phyloP scores from a whole-genome alignment of 2,113 vertebrate species.

The Drymodes brunneopygia region DNA sequence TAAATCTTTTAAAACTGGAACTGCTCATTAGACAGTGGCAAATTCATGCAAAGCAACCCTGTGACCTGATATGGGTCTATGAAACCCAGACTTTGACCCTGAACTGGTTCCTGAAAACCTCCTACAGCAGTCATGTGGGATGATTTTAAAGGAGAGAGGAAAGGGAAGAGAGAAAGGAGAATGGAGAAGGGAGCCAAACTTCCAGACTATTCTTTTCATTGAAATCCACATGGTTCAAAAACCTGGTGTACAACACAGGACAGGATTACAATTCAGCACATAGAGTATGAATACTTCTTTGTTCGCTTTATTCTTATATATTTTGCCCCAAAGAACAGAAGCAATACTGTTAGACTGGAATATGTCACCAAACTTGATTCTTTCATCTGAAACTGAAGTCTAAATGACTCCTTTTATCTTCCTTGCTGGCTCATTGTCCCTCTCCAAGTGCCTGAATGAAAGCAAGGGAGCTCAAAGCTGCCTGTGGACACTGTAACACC shows the following conservation, averaged over 20 bases:
- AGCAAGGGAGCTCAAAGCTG: slow-evolving; percentile 50
- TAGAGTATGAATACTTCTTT: slow-evolving; percentile 35
- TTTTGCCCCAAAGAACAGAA: slow-evolving; percentile 54
- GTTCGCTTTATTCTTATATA: slow-evolving; percentile 35
- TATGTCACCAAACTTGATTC: slow-evolving; percentile 50
- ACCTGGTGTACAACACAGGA: background rate
- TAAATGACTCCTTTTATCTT: slow-evolving; percentile 73
- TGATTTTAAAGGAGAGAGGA: background rate
- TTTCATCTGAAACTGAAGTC: slow-evolving; percentile 60
- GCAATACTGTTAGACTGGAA: slow-evolving; percentile 50
- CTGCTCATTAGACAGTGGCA: background rate
- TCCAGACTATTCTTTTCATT: background rate
- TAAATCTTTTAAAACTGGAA: background rate
- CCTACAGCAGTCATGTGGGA: background rate
- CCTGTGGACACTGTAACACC: slow-evolving; percentile 62
- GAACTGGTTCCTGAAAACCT: background rate
- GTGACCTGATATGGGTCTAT: background rate
- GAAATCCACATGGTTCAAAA: background rate
- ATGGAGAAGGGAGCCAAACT: background rate
- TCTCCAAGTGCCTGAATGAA: slow-evolving; percentile 10
- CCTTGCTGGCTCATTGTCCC: slow-evolving; percentile 13
- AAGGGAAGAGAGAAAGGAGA: background rate
- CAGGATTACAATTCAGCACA: slow-evolving; percentile 4
- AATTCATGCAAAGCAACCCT: background rate
- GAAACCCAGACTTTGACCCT: slow-evolving; percentile 25